A percentile compares a stretch with the other conserved stretches of the same genome.
Evolutionary conservation across 2,797 vertebrate species (phyloP).

Genomic region (Huso huso): DNA sequence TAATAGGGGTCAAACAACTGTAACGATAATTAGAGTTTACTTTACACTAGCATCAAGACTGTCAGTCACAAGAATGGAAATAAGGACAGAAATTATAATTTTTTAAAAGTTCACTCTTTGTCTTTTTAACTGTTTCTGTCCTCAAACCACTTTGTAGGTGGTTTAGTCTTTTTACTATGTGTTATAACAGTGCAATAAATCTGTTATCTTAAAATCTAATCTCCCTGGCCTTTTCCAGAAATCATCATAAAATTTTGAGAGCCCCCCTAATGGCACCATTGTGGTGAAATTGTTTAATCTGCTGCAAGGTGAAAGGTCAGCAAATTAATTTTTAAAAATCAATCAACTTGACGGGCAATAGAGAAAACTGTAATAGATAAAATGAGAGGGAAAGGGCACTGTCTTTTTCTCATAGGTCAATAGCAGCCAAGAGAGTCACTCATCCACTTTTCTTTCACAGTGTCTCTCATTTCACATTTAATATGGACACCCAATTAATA

Average conservation of each 20-base stretch:
- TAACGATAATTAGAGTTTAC: no score
- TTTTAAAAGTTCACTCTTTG: no score
- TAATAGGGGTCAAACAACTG: no score
- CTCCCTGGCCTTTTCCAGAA: conserved; percentile 98
- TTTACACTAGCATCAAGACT: no score
- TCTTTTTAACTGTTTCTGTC: conserved; percentile 44
- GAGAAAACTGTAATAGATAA: conserved; percentile 93
- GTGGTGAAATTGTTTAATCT: conserved; percentile 95
- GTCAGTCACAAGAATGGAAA: no score
- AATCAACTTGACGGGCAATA: conserved; percentile 92
- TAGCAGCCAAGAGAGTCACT: conserved; percentile 96
- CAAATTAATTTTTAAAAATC: conserved; percentile 98
- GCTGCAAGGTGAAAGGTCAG: conserved; percentile 95
- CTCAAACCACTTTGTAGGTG: conserved; percentile 74
- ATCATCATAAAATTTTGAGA: conserved; percentile 94
- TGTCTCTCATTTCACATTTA: conserved; percentile 88
- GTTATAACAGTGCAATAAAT: conserved; percentile 99
- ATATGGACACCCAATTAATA: conserved; percentile 99
- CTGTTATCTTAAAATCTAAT: conserved; percentile 98
- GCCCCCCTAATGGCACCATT: conserved; percentile 88
- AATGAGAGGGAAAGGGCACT: conserved; percentile 84
- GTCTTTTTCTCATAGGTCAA: conserved; percentile 97
- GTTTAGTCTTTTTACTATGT: conserved; percentile 93
- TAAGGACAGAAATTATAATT: no score
- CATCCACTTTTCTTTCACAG: conserved; percentile 82